These are phyloP conservation scores for Caerostris extrusa DNA, from an alignment of 1,140 invertebrate species.

Conservation along the genomic window DNA sequence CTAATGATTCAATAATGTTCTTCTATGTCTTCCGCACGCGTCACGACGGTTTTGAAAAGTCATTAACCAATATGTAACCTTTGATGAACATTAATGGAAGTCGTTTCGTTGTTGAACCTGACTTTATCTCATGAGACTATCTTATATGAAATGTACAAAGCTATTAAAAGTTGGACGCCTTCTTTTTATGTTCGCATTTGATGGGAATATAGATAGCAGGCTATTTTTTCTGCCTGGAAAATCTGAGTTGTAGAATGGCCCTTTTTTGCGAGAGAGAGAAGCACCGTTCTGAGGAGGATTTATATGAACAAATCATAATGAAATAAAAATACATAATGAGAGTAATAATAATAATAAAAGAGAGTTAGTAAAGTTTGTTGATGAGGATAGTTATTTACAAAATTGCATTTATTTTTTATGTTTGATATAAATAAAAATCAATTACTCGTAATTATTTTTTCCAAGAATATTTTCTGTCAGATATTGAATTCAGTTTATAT, in stretches of 20 bases:
- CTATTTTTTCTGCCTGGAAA: conserved; percentile 13
- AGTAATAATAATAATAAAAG: neutral
- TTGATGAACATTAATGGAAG: conserved; percentile 66
- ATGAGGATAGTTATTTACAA: neutral
- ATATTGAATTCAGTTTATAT: too few species aligned
- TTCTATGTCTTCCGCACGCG: conserved; percentile 35
- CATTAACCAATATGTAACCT: conserved; percentile 66
- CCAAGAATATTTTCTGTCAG: too few species aligned
- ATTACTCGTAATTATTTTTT: too few species aligned
- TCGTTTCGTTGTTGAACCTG: conserved; percentile 43
- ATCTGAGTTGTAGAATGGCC: neutral
- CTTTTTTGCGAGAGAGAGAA: neutral
- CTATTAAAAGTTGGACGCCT: conserved; percentile 45
- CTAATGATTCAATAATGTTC: conserved; percentile 66
- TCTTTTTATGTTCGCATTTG: neutral
- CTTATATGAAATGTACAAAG: conserved; percentile 41
- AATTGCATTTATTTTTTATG: too few species aligned
- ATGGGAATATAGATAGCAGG: neutral
- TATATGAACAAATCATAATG: neutral
- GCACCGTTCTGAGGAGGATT: neutral
- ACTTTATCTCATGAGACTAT: conserved; percentile 18
- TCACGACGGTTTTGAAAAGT: conserved; percentile 47
- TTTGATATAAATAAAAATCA: too few species aligned
- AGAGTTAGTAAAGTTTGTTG: too few species aligned
- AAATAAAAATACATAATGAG: neutral